Percentiles rank a stretch among this genome's conserved stretches.
Evolutionary conservation across 2,113 vertebrate species (phyloP).

Genomic region (Diphyllodes magnificus): DNA sequence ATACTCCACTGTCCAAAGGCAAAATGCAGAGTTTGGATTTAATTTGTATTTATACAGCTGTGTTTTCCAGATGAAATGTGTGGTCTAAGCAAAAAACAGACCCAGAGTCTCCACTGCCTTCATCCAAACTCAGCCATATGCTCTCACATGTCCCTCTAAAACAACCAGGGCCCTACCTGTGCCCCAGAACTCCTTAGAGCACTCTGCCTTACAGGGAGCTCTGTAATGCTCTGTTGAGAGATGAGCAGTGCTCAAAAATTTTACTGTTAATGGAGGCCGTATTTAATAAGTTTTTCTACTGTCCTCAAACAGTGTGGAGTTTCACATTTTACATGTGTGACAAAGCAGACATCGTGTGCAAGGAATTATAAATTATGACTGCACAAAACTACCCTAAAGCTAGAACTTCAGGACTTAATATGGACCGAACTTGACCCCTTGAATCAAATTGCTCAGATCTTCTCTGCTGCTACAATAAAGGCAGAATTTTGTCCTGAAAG

Average conservation of each 20-base stretch:
- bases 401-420: background rate
- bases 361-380: background rate
- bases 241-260: background rate
- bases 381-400: background rate
- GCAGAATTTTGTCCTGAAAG: background rate
- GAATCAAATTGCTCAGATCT: background rate
- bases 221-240: background rate
- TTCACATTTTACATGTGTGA: background rate
- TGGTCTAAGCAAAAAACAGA: background rate
- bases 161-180: background rate
- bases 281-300: background rate
- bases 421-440: fast-evolving
- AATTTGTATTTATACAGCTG: background rate
- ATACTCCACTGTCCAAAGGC: background rate
- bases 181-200: background rate
- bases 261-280: background rate
- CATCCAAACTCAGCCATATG: background rate
- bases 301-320: background rate
- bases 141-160: background rate
- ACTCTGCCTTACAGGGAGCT: background rate
- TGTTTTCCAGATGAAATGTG: background rate
- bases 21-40: background rate
- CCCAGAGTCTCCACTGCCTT: background rate
- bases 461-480: background rate
- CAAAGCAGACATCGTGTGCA: background rate